Percentiles rank a stretch among this genome's conserved stretches.
Conservation (phyloP, 2,888 invertebrate species). For the Stramonita haemastoma region DNA sequence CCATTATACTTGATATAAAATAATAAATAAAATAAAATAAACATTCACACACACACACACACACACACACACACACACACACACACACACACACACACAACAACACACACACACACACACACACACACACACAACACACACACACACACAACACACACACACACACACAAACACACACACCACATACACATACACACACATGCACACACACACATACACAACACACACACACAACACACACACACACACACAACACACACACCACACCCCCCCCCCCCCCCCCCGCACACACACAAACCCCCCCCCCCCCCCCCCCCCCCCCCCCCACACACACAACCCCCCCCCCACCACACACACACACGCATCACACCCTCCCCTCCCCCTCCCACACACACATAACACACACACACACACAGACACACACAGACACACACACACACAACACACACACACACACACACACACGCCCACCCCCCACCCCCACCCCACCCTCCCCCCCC, state of each 20-base stretch:
- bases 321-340: neutral
- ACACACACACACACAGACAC: conserved; percentile 25
- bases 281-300: neutral
- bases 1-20: no score
- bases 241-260: conserved; percentile 18
- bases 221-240: conserved; percentile 1
- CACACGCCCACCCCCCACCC: no score
- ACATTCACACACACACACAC: neutral
- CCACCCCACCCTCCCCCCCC: no score
- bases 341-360: conserved; percentile 24
- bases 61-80: neutral
- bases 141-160: neutral
- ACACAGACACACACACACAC: neutral
- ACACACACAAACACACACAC: conserved; percentile 23
- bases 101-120: neutral
- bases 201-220: conserved; percentile 19
- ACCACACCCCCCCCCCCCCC: no score
- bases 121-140: no score
- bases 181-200: conserved; percentile 30
- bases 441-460: neutral
- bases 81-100: neutral
- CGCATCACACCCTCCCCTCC: no score
- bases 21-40: no score
- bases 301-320: no score
- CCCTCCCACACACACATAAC: conserved; percentile 23